Evolutionary conservation across 2,888 invertebrate species (phyloP), one percentile per base, ranked within the genome.

Genomic region (Trissolcus japonicus): DNA sequence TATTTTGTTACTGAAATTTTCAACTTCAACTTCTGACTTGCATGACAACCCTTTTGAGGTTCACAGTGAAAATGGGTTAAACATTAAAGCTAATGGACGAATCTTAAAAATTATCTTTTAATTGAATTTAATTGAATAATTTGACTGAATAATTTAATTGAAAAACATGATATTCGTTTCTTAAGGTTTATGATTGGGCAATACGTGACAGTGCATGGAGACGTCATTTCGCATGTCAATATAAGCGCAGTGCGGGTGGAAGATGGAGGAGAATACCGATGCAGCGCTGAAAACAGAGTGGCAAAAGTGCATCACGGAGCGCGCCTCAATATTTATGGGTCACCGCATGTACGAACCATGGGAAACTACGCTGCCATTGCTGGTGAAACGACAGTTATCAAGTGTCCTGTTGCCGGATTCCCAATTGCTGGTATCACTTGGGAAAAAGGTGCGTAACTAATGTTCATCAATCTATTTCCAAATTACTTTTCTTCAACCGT

Each of bases 191-290:
- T 96, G 84, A 96, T 96, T 72, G 96, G 96, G 40, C 96, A 96
- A 89, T 96, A 96, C 90, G 96, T 96, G 80, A 96, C 96, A 17
- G 93, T 96, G 51, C 96, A 96, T 90, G 96, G 96, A 86, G 96
- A 96, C 89, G 96, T 97, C 78, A 96, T 97, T 89, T 96, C 96
- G 86, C 96, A 96, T 90, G 94, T 97, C 80, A 97, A 97, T 91
- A 94, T 97, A 85, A 95, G 95, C 84, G 93, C 94, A 79, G 94
- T 96, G 78, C 94, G 95, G 84, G 95, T 95, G 82, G 96, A 96
- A 91, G 97, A 96, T 89, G 96, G 96, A 74, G 96, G 96, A 25
- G 95, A 96, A 85, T 97, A 96, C 87, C 93, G 95, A 43, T 97
- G 96, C 87, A 93, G 94, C 19, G 96, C 96, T 1, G 93, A 93